Conservation (phyloP, 2,888 invertebrate genomes). For the Melangyna quadrimaculata region DNA sequence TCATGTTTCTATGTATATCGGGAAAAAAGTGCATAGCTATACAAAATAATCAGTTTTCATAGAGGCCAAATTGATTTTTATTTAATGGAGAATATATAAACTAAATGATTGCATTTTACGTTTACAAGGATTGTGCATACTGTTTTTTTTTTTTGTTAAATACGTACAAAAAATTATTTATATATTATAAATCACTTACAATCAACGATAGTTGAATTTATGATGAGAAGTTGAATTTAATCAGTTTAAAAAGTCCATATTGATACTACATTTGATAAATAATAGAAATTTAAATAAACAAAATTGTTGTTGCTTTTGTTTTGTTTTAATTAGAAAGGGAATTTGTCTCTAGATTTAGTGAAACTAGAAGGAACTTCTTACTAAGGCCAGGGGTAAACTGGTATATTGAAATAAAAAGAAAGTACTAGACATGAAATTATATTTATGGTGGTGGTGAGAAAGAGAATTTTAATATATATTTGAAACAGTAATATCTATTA, state of each 20-base stretch:
- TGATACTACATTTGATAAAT: slow-evolving; percentile 8
- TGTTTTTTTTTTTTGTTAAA: background rate
- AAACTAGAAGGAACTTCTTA: background rate
- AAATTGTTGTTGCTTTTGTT: background rate
- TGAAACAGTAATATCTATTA: too few species aligned
- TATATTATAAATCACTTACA: slow-evolving; percentile 22
- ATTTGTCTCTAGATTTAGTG: background rate
- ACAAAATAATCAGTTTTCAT: background rate
- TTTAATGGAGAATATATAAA: background rate
- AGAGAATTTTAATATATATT: too few species aligned
- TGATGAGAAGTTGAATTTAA: background rate
- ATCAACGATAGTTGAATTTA: background rate
- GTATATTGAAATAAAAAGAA: background rate
- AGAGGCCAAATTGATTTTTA: background rate
- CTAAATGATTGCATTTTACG: background rate
- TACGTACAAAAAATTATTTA: background rate
- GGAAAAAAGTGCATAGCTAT: background rate
- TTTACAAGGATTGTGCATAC: background rate
- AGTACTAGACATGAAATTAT: too few species aligned
- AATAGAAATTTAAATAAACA: background rate
- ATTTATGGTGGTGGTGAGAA: too few species aligned
- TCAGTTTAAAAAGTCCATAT: slow-evolving; percentile 18
- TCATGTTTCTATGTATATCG: too few species aligned
- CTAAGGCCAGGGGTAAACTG: background rate
- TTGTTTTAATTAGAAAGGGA: background rate